Percentiles rank a stretch among this genome's conserved stretches.
These are phyloP conservation scores for Drosophila parvula DNA, from an alignment of 1,140 invertebrate genomes.

Conservation along the genomic window DNA sequence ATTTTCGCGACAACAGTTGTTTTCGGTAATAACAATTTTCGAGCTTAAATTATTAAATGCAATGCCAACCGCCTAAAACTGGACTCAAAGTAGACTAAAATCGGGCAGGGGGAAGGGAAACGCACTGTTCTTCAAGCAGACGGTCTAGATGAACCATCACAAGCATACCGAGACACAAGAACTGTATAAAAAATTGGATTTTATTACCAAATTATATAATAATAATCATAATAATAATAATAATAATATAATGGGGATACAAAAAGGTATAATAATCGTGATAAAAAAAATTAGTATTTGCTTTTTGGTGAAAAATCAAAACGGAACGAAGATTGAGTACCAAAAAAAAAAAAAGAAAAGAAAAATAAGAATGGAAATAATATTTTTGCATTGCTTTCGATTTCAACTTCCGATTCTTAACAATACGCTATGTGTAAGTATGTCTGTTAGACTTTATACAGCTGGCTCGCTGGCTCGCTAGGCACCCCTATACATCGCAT, in stretches of 20 bases:
- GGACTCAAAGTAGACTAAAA: no score
- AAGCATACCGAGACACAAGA: not conserved
- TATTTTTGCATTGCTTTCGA: constrained; percentile 16
- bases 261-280: constrained; percentile 31
- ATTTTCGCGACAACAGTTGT: constrained; percentile 10
- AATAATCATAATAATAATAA: constrained; percentile 41
- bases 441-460: constrained; percentile 7
- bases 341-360: constrained; percentile 9
- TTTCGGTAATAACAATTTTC: not conserved
- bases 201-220: constrained; percentile 62
- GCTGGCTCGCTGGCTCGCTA: not conserved
- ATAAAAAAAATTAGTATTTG: constrained; percentile 26
- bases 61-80: not conserved
- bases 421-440: not conserved
- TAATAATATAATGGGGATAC: constrained; percentile 44
- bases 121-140: constrained; percentile 11
- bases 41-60: constrained; percentile 26
- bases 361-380: not conserved
- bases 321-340: constrained; percentile 35
- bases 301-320: constrained; percentile 20
- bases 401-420: not conserved
- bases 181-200: constrained; percentile 45
- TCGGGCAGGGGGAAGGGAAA: not conserved
- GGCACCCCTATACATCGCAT: constrained; percentile 20
- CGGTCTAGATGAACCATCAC: not conserved